phyloP scores from a whole-genome alignment of 1,140 invertebrate genomes.

The Cylas formicarius region DNA sequence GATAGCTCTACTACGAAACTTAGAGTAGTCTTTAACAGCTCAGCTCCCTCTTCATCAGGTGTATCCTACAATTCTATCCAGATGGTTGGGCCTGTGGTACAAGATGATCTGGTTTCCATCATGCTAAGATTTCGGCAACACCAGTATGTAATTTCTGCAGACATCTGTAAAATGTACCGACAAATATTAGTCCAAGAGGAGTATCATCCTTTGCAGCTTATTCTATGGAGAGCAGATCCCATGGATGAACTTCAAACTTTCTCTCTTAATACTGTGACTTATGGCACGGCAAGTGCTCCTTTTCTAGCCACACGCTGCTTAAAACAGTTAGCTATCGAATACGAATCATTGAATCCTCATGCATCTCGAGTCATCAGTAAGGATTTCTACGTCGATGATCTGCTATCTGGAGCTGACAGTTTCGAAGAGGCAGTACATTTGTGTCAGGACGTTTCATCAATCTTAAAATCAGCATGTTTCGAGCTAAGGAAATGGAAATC shows the following conservation, averaged over 20 bases:
- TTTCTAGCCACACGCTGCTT: slow-evolving; percentile 24
- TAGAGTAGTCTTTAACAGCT: slow-evolving; percentile 30
- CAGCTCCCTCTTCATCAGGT: slow-evolving; percentile 24
- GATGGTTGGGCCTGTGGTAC: slow-evolving; percentile 35
- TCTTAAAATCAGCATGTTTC: slow-evolving; percentile 14
- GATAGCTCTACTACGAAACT: slow-evolving; percentile 24
- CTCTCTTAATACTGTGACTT: slow-evolving; percentile 28
- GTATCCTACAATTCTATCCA: slow-evolving; percentile 37
- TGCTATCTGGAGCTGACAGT: slow-evolving; percentile 20
- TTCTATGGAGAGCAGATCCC: slow-evolving; percentile 25
- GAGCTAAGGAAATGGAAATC: slow-evolving; percentile 15
- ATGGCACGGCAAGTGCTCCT: slow-evolving; percentile 20
- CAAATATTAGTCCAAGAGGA: slow-evolving; percentile 26
- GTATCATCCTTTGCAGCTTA: slow-evolving; percentile 28
- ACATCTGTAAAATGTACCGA: slow-evolving; percentile 39
- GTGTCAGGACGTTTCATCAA: slow-evolving; percentile 3
- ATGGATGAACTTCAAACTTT: slow-evolving; percentile 24
- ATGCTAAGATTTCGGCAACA: slow-evolving; percentile 35
- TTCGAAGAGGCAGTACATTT: slow-evolving; percentile 2
- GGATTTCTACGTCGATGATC: slow-evolving; percentile 30
- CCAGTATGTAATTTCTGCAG: slow-evolving; percentile 28
- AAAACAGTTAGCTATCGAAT: slow-evolving; percentile 18
- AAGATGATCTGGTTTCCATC: slow-evolving; percentile 35
- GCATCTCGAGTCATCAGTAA: neutral
- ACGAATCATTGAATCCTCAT: slow-evolving; percentile 3